Evolutionary conservation across 2,113 vertebrate genomes (phyloP).

Genomic region (Pterocles orientalis): DNA sequence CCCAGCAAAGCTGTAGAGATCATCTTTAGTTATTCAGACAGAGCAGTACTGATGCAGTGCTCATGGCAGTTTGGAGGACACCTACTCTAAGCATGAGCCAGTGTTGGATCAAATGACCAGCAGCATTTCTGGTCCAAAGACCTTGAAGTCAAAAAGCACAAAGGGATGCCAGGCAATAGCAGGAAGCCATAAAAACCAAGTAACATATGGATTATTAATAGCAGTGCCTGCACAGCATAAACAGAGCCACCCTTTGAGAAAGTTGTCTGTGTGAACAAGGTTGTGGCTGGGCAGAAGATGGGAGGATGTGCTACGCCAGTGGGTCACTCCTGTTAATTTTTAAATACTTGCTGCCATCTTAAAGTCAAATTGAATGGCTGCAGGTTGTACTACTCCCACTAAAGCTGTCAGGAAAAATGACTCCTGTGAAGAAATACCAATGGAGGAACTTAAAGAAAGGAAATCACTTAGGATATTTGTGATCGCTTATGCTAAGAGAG

Average conservation of each 20-base stretch:
- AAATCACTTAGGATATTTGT: neutral
- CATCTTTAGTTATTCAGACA: neutral
- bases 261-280: neutral
- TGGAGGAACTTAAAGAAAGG: neutral
- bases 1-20: neutral
- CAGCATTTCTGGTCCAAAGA: neutral
- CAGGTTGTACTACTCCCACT: neutral
- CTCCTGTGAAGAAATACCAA: neutral
- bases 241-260: neutral
- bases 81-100: accelerated
- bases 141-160: neutral
- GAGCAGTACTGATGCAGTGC: neutral
- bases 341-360: neutral
- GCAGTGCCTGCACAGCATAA: neutral
- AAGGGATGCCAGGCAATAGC: neutral
- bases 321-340: neutral
- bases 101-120: neutral
- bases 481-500: neutral
- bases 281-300: neutral
- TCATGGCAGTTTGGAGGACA: neutral
- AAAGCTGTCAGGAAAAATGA: neutral
- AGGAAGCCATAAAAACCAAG: neutral
- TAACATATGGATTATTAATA: neutral
- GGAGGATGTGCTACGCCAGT: neutral
- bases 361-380: neutral